These are phyloP conservation scores for Callipepla californica DNA, from an alignment of 2,113 vertebrate genomes.

Conservation along the genomic window DNA sequence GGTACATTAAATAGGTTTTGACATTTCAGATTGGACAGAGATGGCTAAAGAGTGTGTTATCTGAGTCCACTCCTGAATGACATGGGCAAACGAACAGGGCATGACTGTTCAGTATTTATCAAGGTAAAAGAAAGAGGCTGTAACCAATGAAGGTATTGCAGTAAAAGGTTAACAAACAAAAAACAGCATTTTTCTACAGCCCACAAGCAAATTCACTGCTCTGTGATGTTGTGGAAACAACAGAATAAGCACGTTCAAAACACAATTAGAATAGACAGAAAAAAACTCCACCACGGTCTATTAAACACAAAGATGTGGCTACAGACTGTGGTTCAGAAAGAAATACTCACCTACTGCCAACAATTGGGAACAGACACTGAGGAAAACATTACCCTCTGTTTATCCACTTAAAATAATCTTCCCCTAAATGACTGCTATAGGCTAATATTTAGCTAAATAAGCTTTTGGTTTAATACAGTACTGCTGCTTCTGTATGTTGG, in stretches of 20 bases:
- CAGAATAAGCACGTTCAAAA: slow-evolving; percentile 51
- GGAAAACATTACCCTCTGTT: neutral
- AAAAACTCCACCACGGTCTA: neutral
- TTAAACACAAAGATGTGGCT: slow-evolving; percentile 48
- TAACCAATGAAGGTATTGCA: slow-evolving; percentile 42
- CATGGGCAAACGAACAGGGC: neutral
- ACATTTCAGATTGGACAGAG: neutral
- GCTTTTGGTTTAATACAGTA: neutral
- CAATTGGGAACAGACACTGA: neutral
- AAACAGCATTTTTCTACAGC: neutral
- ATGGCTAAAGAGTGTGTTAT: neutral
- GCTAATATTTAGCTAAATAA: neutral
- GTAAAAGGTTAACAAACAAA: slow-evolving; percentile 44
- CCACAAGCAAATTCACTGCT: neutral
- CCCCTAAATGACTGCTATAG: neutral
- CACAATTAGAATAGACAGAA: slow-evolving; percentile 55
- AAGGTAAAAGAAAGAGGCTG: slow-evolving; percentile 30
- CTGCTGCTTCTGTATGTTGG: neutral
- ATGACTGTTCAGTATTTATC: slow-evolving; percentile 35
- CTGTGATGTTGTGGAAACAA: slow-evolving; percentile 45
- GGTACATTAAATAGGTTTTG: neutral
- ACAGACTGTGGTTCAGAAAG: slow-evolving; percentile 24
- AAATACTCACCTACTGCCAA: slow-evolving; percentile 47
- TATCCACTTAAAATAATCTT: slow-evolving; percentile 37
- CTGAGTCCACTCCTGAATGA: neutral